phyloP scores from a whole-genome alignment of 2,888 invertebrate genomes.

The Eledone cirrhosa region DNA sequence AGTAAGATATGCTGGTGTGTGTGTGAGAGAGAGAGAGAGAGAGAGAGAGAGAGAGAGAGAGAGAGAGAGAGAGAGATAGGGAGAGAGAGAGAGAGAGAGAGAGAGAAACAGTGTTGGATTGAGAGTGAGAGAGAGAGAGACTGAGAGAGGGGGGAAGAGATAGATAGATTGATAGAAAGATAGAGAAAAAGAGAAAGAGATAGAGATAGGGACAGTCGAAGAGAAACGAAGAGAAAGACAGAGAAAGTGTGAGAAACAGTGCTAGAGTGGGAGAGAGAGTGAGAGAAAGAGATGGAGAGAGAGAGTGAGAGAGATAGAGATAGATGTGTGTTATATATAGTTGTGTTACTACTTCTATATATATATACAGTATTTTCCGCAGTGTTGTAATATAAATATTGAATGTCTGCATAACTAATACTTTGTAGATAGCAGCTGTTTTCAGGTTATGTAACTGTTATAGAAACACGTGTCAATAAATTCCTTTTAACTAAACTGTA shows the following conservation, averaged over 20 bases:
- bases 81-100: neutral
- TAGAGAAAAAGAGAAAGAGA: neutral
- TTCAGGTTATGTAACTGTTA: too few relatives aligned
- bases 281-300: neutral
- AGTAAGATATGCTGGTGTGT: too few relatives aligned
- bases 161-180: neutral
- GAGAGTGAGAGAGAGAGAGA: neutral
- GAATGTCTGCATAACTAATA: too few relatives aligned
- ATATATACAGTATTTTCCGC: too few relatives aligned
- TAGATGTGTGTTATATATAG: neutral
- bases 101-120: neutral
- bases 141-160: too few relatives aligned
- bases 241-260: neutral
- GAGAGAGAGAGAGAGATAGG: neutral
- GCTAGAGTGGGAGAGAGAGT: neutral
- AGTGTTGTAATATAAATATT: too few relatives aligned
- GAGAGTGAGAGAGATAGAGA: neutral
- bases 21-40: neutral
- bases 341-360: too few relatives aligned
- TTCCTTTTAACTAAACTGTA: too few relatives aligned
- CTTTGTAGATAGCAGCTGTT: too few relatives aligned
- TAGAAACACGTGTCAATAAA: too few relatives aligned
- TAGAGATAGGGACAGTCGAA: neutral
- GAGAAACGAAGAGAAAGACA: neutral
- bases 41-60: neutral